Base-by-base conservation (phyloP, 1,140 invertebrate species). In the Nasonia longicornis region DNA sequence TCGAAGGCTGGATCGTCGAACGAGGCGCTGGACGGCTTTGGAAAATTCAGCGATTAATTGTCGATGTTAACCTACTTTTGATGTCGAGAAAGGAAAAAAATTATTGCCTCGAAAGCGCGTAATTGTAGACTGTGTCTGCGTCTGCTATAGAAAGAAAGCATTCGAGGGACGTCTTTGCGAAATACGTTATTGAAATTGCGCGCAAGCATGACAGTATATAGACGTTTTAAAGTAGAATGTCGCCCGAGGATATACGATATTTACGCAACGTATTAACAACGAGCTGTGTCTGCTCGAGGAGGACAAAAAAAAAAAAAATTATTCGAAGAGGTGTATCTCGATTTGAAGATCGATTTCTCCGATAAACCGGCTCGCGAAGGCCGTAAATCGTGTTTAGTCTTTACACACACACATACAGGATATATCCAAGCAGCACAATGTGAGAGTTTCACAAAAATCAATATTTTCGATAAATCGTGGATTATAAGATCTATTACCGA, bases 281-380 rank as follows among this genome's bases (percentile, higher is more conserved):
- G 4, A 72, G 12, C 64, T 26, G 52, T 20, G 8, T 31, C 26
- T 67, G 64, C n/a, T 52, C 38, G 58, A 75, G 12, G 10, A 75
- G 52, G 38, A 73, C 10, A 8, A 29, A 38, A 20, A n/a, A 58
- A 48, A 58, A 58, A 6, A 48, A 58, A 58, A 6, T n/a, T n/a
- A 58, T n/a, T n/a, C 3, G 52, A 58, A n/a, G 20, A 58, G 52
- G 52, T 26, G 26, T 58, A n/a, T 31, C 11, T 31, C 16, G 12
- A 75, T 2, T 58, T 16, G 20, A 64, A 77, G 80, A 81, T 81
- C 80, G 80, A 81, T 81, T 81, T 81, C 80, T 81, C 80, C 74
- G 74, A 77, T 81, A 81, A 48, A 35, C 12, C 16, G 52, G 52
- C 48, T 48, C 26, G 7, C 45, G 16, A 20, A 58, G 20, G 6